Percentiles rank a stretch among this genome's conserved stretches.
Conservation (phyloP, 2,888 invertebrate species). For the Buathra laborator region DNA sequence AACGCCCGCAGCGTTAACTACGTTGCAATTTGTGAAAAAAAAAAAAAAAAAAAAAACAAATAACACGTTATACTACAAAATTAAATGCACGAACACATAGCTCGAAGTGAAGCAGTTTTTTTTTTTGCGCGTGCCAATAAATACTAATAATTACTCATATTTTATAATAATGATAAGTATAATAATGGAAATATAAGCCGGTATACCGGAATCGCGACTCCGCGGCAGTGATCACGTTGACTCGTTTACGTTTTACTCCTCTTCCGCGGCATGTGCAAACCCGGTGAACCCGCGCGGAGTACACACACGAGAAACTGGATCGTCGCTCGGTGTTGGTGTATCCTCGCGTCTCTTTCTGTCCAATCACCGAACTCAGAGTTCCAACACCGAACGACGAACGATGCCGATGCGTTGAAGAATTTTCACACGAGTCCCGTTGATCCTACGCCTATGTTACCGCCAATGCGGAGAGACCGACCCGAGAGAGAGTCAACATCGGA, state of each 20-base stretch:
- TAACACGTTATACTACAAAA: neutral
- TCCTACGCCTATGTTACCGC: constrained; percentile 62
- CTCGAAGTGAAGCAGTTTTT: neutral
- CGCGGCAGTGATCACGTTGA: neutral
- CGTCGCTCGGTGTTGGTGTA: constrained; percentile 12
- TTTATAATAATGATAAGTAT: neutral
- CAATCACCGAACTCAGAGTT: neutral
- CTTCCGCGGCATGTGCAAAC: constrained; percentile 1
- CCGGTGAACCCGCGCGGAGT: neutral
- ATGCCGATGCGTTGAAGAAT: neutral
- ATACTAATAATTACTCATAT: neutral
- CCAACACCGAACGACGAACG: neutral
- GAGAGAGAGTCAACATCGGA: constrained; percentile 65
- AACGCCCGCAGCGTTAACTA: neutral
- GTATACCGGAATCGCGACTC: neutral
- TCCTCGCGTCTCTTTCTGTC: constrained; percentile 1
- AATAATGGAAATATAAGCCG: neutral
- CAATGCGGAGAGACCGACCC: constrained; percentile 29
- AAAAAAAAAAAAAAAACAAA: neutral
- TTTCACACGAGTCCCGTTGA: constrained; percentile 30
- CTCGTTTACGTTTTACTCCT: constrained; percentile 6
- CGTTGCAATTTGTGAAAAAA: neutral
- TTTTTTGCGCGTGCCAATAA: neutral
- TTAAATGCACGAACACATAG: no score
- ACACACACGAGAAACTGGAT: neutral